Evolutionary conservation across 2,888 invertebrate species (phyloP).

Genomic region (Mythimna ferrago): DNA sequence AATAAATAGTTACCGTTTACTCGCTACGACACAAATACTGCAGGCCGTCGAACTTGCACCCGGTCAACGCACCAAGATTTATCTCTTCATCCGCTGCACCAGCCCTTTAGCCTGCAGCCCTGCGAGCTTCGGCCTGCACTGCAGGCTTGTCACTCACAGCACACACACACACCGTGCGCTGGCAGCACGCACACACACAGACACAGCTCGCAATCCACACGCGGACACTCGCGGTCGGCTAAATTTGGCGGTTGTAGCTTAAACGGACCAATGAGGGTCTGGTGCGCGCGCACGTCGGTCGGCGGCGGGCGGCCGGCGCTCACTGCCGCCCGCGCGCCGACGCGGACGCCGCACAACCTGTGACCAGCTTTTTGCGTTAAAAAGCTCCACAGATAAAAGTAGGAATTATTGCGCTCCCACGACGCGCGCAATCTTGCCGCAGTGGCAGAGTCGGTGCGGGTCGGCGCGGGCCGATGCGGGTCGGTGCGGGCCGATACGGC

Average conservation of each 20-base stretch:
- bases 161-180: slow-evolving; percentile 55
- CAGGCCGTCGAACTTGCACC: slow-evolving; percentile 75
- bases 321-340: slow-evolving; percentile 73
- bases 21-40: slow-evolving; percentile 69
- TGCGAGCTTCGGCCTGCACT: slow-evolving; percentile 54
- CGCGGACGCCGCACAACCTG: slow-evolving; percentile 72
- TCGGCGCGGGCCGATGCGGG: slow-evolving; percentile 17
- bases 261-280: slow-evolving; percentile 54
- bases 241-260: slow-evolving; percentile 65
- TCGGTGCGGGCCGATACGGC: slow-evolving; percentile 15
- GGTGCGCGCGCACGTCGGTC: slow-evolving; percentile 69
- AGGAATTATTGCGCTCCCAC: slow-evolving; percentile 82
- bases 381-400: slow-evolving; percentile 81
- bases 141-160: slow-evolving; percentile 56
- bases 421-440: slow-evolving; percentile 58
- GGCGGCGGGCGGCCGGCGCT: slow-evolving; percentile 76
- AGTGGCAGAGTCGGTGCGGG: slow-evolving; percentile 28
- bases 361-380: slow-evolving; percentile 84
- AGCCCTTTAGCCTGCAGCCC: slow-evolving; percentile 64
- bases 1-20: slow-evolving; percentile 79
- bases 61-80: slow-evolving; percentile 83
- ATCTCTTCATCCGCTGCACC: slow-evolving; percentile 75
- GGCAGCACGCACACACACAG: slow-evolving; percentile 54
- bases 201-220: slow-evolving; percentile 51
- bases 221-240: slow-evolving; percentile 56